Conservation (phyloP, 1,140 invertebrate genomes). For the Antheraea mylitta region DNA sequence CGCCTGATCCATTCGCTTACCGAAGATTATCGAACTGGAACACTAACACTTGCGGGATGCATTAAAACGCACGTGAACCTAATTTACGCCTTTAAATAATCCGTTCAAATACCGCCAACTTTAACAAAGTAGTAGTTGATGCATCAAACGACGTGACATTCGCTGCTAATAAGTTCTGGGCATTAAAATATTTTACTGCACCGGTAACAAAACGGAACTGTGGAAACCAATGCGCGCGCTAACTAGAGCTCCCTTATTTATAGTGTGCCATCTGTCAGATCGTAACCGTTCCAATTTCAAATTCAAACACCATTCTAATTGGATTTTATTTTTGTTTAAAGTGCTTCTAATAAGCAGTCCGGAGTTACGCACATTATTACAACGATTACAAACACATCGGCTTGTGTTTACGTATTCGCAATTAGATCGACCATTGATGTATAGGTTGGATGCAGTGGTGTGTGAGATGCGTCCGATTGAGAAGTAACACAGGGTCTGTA, state of each 20-base stretch:
- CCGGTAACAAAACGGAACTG: conserved; percentile 40
- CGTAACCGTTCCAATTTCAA: conserved; percentile 70
- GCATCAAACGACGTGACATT: conserved; percentile 69
- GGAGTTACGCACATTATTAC: conserved; percentile 68
- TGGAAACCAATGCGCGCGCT: conserved; percentile 40
- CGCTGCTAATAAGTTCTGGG: conserved; percentile 59
- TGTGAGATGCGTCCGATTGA: conserved; percentile 60
- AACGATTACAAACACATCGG: conserved; percentile 63
- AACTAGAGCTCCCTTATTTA: conserved; percentile 65
- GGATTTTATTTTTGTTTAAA: conserved; percentile 75
- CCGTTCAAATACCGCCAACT: conserved; percentile 41
- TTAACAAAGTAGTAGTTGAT: conserved; percentile 69
- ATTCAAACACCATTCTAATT: conserved; percentile 73
- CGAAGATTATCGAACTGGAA: conserved; percentile 75
- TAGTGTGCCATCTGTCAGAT: conserved; percentile 73
- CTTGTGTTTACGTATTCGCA: conserved; percentile 69
- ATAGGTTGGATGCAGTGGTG: conserved; percentile 48
- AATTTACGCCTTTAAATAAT: conserved; percentile 72
- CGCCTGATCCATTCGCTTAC: conserved; percentile 63
- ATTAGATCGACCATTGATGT: conserved; percentile 74
- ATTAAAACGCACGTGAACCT: conserved; percentile 76
- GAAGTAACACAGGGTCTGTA: conserved; percentile 62
- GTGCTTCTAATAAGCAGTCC: conserved; percentile 67
- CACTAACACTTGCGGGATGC: conserved; percentile 70
- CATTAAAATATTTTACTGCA: conserved; percentile 55